These are phyloP conservation scores for Pseudeuparius sepicola DNA, from an alignment of 2,888 invertebrate species.

Conservation along the genomic window DNA sequence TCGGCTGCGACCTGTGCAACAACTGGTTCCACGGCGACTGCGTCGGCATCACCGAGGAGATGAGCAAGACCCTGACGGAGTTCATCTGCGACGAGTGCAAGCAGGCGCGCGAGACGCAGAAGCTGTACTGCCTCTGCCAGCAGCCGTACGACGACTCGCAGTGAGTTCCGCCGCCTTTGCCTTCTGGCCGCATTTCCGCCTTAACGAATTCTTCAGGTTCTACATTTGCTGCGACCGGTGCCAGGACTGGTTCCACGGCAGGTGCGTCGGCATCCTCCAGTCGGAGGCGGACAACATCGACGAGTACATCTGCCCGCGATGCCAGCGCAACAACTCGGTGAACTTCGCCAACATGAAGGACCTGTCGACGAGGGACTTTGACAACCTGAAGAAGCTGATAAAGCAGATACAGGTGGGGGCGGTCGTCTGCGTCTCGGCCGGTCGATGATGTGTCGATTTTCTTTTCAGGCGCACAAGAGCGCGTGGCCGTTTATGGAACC, in stretches of 20 bases:
- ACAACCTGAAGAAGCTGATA: conserved; percentile 72
- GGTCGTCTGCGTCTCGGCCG: too few species aligned
- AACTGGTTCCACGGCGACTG: conserved; percentile 99
- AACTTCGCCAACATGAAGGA: conserved; percentile 87
- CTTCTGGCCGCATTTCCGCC: too few species aligned
- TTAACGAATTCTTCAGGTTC: conserved; percentile 79
- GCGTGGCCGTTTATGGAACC: conserved; percentile 98
- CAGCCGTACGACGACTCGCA: conserved; percentile 97
- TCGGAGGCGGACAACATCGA: conserved; percentile 92
- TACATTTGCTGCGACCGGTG: conserved; percentile 99
- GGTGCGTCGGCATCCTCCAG: conserved; percentile 90
- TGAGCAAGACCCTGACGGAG: conserved; percentile 81
- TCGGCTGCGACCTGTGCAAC: conserved; percentile 94
- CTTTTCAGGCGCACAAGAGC: conserved; percentile 75
- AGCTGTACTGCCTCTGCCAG: conserved; percentile 90
- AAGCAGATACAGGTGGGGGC: conserved; percentile 72
- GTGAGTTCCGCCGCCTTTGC: conserved; percentile 62
- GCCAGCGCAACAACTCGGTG: conserved; percentile 80
- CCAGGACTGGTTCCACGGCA: conserved; percentile 98
- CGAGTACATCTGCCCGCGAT: conserved; percentile 93
- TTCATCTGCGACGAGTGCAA: conserved; percentile 83
- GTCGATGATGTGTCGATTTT: too few species aligned
- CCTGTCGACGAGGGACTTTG: conserved; percentile 68
- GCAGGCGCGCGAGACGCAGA: conserved; percentile 78
- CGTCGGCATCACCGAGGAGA: conserved; percentile 85